A percentile compares a stretch with the other conserved stretches of the same genome.
Evolutionary conservation across 92 coral and sea anemone genomes (phyloP).

Genomic region (Pocillopora meandrina): DNA sequence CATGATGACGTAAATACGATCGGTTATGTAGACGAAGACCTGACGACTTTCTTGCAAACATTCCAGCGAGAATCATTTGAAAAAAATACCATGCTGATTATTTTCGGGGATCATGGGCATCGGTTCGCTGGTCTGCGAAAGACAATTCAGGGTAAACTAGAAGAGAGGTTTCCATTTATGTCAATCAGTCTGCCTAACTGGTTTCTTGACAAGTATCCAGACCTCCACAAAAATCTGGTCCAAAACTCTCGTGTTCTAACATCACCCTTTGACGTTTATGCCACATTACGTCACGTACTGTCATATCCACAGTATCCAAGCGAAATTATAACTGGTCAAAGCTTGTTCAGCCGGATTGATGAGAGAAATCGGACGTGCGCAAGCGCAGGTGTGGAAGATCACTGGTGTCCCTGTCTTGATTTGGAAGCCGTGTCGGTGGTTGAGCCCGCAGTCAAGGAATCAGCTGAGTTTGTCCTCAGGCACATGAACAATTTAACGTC

Average conservation of each 20-base stretch:
- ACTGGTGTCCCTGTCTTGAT: slow-evolving; percentile 90
- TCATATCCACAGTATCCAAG: slow-evolving; percentile 79
- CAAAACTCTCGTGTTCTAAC: too few relatives aligned
- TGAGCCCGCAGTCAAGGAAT: slow-evolving; percentile 51
- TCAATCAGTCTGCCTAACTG: too few relatives aligned
- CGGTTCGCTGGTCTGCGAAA: slow-evolving; percentile 62
- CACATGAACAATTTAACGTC: slow-evolving; percentile 55
- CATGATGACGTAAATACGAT: slow-evolving; percentile 65
- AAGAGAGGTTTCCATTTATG: slow-evolving; percentile 33
- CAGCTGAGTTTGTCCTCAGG: slow-evolving; percentile 54
- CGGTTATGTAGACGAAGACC: slow-evolving; percentile 60
- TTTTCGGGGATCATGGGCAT: slow-evolving; percentile 85
- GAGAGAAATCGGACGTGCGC: slow-evolving; percentile 72
- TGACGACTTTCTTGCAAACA: slow-evolving; percentile 41
- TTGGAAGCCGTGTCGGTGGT: slow-evolving; percentile 61
- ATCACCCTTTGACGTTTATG: slow-evolving; percentile 93
- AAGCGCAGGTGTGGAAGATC: slow-evolving; percentile 75
- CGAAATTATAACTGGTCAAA: slow-evolving; percentile 68
- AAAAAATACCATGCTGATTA: slow-evolving; percentile 62
- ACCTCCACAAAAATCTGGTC: too few relatives aligned
- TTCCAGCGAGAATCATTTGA: slow-evolving; percentile 54
- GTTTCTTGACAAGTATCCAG: too few relatives aligned
- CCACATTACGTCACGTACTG: slow-evolving; percentile 74
- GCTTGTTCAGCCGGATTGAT: slow-evolving; percentile 70
- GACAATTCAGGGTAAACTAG: slow-evolving; percentile 84